Evolutionary conservation across 2,797 vertebrate genomes (phyloP).

Genomic region (Pachyuromys duprasi): DNA sequence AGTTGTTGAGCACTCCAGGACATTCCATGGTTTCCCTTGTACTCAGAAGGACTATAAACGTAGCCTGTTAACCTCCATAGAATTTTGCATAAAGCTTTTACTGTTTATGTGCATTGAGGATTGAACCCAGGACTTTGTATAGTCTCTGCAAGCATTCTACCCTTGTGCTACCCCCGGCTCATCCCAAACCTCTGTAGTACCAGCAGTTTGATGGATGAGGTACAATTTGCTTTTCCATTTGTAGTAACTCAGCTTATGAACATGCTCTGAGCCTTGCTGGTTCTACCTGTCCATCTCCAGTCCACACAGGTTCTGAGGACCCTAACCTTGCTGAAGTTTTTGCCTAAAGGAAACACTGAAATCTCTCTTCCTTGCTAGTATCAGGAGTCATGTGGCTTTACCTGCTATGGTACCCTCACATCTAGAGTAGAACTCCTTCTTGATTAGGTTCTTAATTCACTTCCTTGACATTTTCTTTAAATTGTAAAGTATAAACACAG

Average conservation of each 20-base stretch:
- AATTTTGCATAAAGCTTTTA: neutral
- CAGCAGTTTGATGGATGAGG: neutral
- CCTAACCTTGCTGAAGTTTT: neutral
- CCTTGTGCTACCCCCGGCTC: neutral
- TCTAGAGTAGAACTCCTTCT: neutral
- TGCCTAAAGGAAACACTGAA: conserved; percentile 33
- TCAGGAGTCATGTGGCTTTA: neutral
- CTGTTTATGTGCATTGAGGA: neutral
- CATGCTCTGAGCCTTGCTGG: neutral
- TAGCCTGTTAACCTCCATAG: conserved; percentile 11
- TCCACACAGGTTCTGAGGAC: neutral
- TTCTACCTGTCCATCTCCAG: neutral
- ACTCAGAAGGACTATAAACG: neutral
- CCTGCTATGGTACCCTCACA: neutral
- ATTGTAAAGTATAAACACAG: neutral
- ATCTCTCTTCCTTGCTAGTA: neutral
- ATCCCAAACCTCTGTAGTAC: neutral
- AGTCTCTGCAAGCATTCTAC: neutral
- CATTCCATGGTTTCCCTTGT: neutral
- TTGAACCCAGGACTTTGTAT: neutral
- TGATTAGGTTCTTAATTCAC: conserved; percentile 30
- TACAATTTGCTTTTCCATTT: conserved; percentile 9
- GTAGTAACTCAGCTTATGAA: neutral
- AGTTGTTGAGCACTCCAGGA: neutral
- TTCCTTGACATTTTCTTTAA: conserved; percentile 40